These are phyloP conservation scores for Pygoscelis antarcticus DNA, from an alignment of 2,113 vertebrate genomes.

Conservation along the genomic window DNA sequence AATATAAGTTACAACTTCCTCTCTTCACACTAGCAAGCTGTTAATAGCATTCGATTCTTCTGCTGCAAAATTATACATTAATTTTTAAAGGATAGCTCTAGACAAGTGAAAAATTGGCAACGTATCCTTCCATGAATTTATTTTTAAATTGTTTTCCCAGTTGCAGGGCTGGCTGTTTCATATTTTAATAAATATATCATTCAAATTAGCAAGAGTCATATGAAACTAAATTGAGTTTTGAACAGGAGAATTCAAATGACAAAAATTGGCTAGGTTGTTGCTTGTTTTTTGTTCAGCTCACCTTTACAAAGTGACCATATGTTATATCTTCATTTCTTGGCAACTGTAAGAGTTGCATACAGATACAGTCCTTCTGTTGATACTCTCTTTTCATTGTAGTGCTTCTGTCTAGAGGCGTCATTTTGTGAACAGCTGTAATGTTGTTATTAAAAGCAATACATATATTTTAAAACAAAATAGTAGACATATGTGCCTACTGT, in stretches of 20 bases:
- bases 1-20: slow-evolving; percentile 64
- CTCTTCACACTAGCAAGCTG: slow-evolving; percentile 53
- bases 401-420: slow-evolving; percentile 60
- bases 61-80: slow-evolving; percentile 70
- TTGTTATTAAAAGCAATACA: slow-evolving; percentile 69
- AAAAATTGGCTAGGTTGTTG: slow-evolving; percentile 64
- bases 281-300: slow-evolving; percentile 66
- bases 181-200: slow-evolving; percentile 53
- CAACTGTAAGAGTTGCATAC: slow-evolving; percentile 37
- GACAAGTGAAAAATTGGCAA: slow-evolving; percentile 61
- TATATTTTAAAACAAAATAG: slow-evolving; percentile 71
- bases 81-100: slow-evolving; percentile 67
- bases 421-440: slow-evolving; percentile 73
- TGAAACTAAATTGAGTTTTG: slow-evolving; percentile 39
- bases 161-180: slow-evolving; percentile 2
- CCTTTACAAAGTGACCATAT: slow-evolving; percentile 74
- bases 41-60: slow-evolving; percentile 66
- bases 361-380: slow-evolving; percentile 52
- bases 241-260: slow-evolving; percentile 59
- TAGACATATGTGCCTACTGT: slow-evolving; percentile 70
- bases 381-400: slow-evolving; percentile 52
- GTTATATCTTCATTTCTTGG: slow-evolving; percentile 61
- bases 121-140: slow-evolving; percentile 9
- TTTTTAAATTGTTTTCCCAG: slow-evolving; percentile 65
- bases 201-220: slow-evolving; percentile 37